Evolutionary conservation across 2,113 vertebrate genomes (phyloP), one percentile per base, ranked within the genome.

Genomic region (Aegotheles bennettii): DNA sequence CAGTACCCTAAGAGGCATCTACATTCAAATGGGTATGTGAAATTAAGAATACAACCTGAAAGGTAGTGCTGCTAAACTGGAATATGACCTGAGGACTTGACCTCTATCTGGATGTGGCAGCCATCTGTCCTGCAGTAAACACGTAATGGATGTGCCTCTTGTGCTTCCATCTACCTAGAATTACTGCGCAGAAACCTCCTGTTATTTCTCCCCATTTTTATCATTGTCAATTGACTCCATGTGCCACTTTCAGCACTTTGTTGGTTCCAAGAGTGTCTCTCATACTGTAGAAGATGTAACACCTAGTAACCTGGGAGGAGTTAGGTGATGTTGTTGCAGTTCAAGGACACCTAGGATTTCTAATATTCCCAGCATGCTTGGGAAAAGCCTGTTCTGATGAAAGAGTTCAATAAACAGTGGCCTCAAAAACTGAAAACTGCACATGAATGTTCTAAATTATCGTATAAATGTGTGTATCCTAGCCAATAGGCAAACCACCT

Each of bases 141-240:
- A 9, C 1, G 0, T 13, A 26, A 26, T 0, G 0, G 0, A 47
- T 4, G 10, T 23, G n/a, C 5, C 48, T 63, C 43, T 29, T 11
- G 17, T 3, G 2, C 29, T 61, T 59, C 42, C 38, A 56, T 16
- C 36, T 79, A 61, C 29, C 35, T 36, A 57, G 33, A 61, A 40
- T 25, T 23, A 36, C 13, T 42, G 25, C 42, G 53, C 14, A 50
- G 36, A 67, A 36, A n/a, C 19, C n/a, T 64, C 11, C 31, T 77
- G 38, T 47, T 68, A 12, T 38, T 78, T 45, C 11, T 86, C 11
- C 28, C 53, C 1, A 26, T n/a, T 90, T 89, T 48, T 28, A 73
- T n/a, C 21, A 33, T 8, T 36, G 21, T 19, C 36, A 57, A 6
- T 57, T 89, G 51, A 60, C 4, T 68, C 16, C 40, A 14, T 0